Evolutionary conservation across 2,888 invertebrate genomes (phyloP).

Genomic region (Harpalus rufipes): DNA sequence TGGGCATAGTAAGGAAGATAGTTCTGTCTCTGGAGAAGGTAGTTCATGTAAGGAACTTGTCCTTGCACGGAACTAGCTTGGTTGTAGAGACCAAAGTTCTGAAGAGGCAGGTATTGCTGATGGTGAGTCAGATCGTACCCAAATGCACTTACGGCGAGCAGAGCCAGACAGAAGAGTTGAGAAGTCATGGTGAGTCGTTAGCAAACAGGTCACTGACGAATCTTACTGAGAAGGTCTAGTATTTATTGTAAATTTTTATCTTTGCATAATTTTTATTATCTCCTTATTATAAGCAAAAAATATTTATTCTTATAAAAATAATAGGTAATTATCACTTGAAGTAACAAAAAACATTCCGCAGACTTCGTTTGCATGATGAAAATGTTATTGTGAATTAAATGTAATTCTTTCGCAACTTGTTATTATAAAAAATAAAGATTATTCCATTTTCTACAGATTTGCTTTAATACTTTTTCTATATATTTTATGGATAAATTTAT

Average conservation of each 20-base stretch:
- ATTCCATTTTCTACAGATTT: too few relatives aligned
- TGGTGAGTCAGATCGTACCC: not conserved
- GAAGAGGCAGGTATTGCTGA: conserved; percentile 5
- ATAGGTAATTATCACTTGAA: not conserved
- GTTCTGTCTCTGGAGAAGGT: not conserved
- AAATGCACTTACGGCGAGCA: not conserved
- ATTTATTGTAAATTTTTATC: not conserved
- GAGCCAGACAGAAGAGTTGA: not conserved
- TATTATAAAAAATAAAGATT: too few relatives aligned
- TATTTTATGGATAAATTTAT: too few relatives aligned
- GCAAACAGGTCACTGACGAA: not conserved
- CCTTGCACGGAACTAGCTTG: not conserved
- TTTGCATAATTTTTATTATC: not conserved
- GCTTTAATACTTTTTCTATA: too few relatives aligned
- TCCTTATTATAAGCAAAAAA: not conserved
- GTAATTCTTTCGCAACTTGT: too few relatives aligned
- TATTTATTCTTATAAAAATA: not conserved
- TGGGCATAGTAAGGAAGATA: not conserved
- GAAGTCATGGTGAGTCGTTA: not conserved
- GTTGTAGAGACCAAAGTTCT: not conserved
- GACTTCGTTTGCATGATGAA: not conserved
- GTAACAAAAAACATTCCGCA: not conserved
- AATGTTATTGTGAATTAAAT: not conserved
- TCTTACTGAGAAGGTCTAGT: not conserved
- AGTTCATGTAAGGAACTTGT: not conserved